Evolutionary conservation across 1,140 invertebrate species (phyloP).

Genomic region (Zaprionus capensis): DNA sequence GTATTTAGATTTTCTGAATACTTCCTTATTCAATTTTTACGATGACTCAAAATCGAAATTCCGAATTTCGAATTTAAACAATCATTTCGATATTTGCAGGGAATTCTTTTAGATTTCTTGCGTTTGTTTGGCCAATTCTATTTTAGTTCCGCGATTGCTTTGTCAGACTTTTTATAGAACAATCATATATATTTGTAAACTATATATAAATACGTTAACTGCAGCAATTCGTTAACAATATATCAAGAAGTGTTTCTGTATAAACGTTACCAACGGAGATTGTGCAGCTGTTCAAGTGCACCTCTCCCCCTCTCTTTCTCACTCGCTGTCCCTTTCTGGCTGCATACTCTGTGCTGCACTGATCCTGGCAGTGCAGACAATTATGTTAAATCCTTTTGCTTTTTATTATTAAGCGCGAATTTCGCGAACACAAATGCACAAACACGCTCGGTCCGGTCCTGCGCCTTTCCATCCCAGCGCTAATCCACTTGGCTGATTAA

Average conservation of each 20-base stretch:
- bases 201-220: not conserved
- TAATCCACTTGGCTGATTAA: constrained; percentile 46
- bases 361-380: constrained; percentile 11
- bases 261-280: constrained; percentile 2
- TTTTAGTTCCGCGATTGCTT: constrained; percentile 27
- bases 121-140: constrained; percentile 9
- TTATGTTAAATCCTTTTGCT: constrained; percentile 76
- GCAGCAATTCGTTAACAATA: constrained; percentile 17
- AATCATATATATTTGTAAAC: constrained; percentile 3
- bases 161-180: constrained; percentile 30
- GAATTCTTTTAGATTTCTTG: not conserved
- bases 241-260: constrained; percentile 14
- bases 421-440: constrained; percentile 14
- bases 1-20: not conserved
- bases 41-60: not conserved
- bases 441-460: constrained; percentile 11
- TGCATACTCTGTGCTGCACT: not conserved
- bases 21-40: not conserved
- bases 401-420: constrained; percentile 73
- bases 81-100: not conserved
- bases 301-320: not conserved
- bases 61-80: not conserved
- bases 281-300: constrained; percentile 9
- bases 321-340: not conserved
- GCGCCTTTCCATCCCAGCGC: constrained; percentile 36